Evolutionary conservation across 2,888 invertebrate species (phyloP).

Genomic region (Asteroscopus sphinx): DNA sequence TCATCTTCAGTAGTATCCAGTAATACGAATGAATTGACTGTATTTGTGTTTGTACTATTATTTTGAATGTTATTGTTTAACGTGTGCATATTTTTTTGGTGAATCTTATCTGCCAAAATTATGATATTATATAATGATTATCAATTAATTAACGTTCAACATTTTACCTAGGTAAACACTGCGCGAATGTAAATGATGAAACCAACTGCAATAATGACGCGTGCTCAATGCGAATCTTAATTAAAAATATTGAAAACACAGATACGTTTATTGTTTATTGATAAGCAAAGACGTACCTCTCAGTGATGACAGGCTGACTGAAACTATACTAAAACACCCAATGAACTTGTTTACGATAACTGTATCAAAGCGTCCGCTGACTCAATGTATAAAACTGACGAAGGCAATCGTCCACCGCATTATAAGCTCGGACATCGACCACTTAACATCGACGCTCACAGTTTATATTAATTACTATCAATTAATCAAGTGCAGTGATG

Average conservation of each 20-base stretch:
- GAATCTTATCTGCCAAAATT: too few species aligned
- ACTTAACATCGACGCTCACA: slow-evolving; percentile 64
- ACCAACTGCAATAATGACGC: background rate
- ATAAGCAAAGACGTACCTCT: slow-evolving; percentile 35
- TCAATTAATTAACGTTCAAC: too few species aligned
- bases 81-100: too few species aligned
- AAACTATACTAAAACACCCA: slow-evolving; percentile 38
- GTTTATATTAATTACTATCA: slow-evolving; percentile 52
- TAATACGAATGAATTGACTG: too few species aligned
- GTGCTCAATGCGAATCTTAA: slow-evolving; percentile 8
- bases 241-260: slow-evolving; percentile 13
- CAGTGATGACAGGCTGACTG: slow-evolving; percentile 38
- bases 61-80: too few species aligned
- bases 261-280: slow-evolving; percentile 33
- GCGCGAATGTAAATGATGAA: slow-evolving; percentile 21
- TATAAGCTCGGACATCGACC: slow-evolving; percentile 77
- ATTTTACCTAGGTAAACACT: background rate
- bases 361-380: slow-evolving; percentile 59
- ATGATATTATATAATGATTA: too few species aligned
- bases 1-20: too few species aligned
- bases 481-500: slow-evolving; percentile 77
- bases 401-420: slow-evolving; percentile 71
- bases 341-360: slow-evolving; percentile 57
- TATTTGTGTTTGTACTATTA: too few species aligned
- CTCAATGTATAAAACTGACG: slow-evolving; percentile 76